Evolutionary conservation across 2,113 vertebrate species (phyloP).

Genomic region (Misgurnus anguillicaudatus): DNA sequence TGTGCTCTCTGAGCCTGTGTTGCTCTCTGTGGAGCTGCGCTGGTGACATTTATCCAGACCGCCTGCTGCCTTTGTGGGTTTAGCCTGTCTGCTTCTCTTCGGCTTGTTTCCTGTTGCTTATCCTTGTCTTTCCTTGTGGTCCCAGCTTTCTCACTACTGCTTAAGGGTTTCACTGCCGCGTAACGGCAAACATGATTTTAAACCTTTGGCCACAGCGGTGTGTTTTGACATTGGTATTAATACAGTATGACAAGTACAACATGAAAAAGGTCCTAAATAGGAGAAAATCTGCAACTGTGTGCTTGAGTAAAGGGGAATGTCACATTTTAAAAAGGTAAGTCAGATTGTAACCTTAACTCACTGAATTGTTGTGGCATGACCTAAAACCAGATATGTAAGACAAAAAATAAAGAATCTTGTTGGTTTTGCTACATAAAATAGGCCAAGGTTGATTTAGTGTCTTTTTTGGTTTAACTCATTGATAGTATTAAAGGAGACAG

Average conservation of each 20-base stretch:
- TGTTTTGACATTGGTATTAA: neutral
- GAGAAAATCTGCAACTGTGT: neutral
- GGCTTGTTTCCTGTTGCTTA: slow-evolving; percentile 10
- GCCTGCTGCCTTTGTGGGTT: slow-evolving; percentile 45
- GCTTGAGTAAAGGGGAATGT: neutral
- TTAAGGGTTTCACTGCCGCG: neutral
- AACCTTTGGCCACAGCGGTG: neutral
- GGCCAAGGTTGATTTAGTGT: too few species aligned
- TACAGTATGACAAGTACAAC: neutral
- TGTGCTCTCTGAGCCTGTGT: slow-evolving; percentile 43
- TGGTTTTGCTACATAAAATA: neutral
- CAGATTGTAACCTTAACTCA: neutral
- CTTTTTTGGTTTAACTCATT: too few species aligned
- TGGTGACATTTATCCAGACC: slow-evolving; percentile 60
- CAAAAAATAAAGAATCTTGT: neutral
- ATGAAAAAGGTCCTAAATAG: neutral
- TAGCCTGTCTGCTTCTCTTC: slow-evolving; percentile 23
- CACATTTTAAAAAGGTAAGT: neutral
- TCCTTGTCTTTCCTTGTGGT: neutral
- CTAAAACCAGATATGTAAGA: slow-evolving; percentile 4
- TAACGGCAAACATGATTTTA: neutral
- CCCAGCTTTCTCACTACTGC: neutral
- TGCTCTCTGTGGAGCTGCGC: slow-evolving; percentile 46
- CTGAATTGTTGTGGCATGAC: slow-evolving; percentile 15
- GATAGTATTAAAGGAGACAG: too few species aligned